Conservation (phyloP, 2,113 vertebrate species). For the Labeo rohita region DNA sequence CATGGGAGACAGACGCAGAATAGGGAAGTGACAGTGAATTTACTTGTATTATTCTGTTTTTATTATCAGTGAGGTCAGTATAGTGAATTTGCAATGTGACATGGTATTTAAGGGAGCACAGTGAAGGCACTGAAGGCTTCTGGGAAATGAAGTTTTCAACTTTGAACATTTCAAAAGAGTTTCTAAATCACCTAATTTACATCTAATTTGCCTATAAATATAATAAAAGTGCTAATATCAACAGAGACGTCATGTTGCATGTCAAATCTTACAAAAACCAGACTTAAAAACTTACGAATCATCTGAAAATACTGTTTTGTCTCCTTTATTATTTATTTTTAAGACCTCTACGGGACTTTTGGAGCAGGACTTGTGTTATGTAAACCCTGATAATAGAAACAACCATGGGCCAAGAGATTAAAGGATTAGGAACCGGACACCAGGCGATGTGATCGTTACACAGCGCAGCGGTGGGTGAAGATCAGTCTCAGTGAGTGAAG, state of each 20-base stretch:
- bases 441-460: constrained; percentile 65
- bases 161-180: not conserved
- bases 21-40: not conserved
- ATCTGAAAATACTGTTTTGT: not conserved
- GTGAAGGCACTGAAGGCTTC: not conserved
- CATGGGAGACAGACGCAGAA: constrained; percentile 61
- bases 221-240: not conserved
- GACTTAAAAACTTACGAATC: not conserved
- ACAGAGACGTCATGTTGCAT: not conserved
- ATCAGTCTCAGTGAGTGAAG: constrained; percentile 21
- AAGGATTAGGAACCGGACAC: constrained; percentile 72
- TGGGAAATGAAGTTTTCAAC: constrained; percentile 45
- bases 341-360: not conserved
- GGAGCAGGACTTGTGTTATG: constrained; percentile 57
- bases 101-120: too few relatives aligned
- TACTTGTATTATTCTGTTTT: not conserved
- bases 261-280: not conserved
- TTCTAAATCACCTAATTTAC: not conserved
- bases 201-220: not conserved
- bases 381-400: constrained; percentile 69
- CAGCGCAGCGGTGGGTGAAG: constrained; percentile 6
- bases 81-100: not conserved
- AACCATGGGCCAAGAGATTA: constrained; percentile 68
- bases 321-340: not conserved
- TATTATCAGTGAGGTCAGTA: not conserved